Percentiles rank a stretch among this genome's conserved stretches.
These are phyloP conservation scores for Zaprionus ghesquierei DNA, from an alignment of 1,140 invertebrate species.

Conservation along the genomic window DNA sequence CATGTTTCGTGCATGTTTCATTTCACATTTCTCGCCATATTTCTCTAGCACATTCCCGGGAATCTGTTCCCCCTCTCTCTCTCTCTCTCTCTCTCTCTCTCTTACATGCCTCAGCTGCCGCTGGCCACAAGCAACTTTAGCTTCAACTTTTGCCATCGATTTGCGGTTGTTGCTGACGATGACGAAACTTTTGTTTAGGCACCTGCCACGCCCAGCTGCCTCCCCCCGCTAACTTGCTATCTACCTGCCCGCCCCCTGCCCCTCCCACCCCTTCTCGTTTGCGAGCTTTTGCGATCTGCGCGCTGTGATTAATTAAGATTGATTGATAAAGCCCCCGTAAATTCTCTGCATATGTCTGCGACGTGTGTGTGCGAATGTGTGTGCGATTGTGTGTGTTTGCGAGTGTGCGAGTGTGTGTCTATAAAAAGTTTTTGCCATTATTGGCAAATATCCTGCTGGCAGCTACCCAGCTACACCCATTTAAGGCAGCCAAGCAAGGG, in stretches of 20 bases:
- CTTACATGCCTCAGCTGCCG: background rate
- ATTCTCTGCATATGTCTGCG: slow-evolving; percentile 29
- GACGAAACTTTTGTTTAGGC: slow-evolving; percentile 65
- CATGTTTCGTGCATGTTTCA: slow-evolving; percentile 15
- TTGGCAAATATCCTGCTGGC: slow-evolving; percentile 80
- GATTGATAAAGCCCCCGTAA: slow-evolving; percentile 71
- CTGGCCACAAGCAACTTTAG: slow-evolving; percentile 5
- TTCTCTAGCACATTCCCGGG: background rate
- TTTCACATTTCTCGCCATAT: slow-evolving; percentile 26
- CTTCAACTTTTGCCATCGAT: slow-evolving; percentile 55
- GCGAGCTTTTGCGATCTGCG: slow-evolving; percentile 68
- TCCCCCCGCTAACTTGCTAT: background rate
- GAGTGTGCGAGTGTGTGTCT: slow-evolving; percentile 56
- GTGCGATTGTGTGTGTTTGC: slow-evolving; percentile 31
- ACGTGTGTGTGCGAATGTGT: slow-evolving; percentile 20
- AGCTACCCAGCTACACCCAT: slow-evolving; percentile 42
- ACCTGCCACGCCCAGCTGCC: slow-evolving; percentile 52
- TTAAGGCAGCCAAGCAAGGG: slow-evolving; percentile 33
- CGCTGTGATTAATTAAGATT: slow-evolving; percentile 81
- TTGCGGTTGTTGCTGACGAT: slow-evolving; percentile 49
- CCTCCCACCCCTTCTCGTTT: slow-evolving; percentile 4
- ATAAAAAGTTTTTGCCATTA: slow-evolving; percentile 78
- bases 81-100: background rate
- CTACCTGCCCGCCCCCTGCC: background rate
- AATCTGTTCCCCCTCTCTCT: background rate